Evolutionary conservation across 1,140 invertebrate species (phyloP).

Genomic region (Drosophila triauraria): DNA sequence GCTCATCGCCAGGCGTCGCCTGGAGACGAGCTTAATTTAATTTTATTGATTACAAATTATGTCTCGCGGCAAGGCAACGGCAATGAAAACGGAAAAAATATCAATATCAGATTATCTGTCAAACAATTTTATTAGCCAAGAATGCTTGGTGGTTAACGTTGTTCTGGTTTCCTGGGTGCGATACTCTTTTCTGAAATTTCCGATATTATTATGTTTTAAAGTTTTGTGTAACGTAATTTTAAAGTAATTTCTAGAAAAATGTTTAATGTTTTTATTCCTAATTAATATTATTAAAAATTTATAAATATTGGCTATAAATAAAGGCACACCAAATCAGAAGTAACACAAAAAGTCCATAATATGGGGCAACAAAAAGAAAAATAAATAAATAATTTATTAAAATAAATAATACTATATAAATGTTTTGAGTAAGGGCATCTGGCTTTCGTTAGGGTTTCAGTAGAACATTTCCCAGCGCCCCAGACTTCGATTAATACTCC

Average conservation of each 20-base stretch:
- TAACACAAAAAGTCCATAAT: no score
- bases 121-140: conserved; percentile 78
- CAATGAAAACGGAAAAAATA: conserved; percentile 30
- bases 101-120: conserved; percentile 64
- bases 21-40: conserved; percentile 58
- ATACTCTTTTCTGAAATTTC: conserved; percentile 3
- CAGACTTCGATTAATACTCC: conserved; percentile 29
- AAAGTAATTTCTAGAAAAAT: no score
- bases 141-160: neutral
- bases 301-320: no score
- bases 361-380: no score
- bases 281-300: no score
- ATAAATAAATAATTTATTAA: no score
- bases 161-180: neutral
- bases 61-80: conserved; percentile 43
- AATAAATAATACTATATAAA: no score
- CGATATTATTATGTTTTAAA: neutral
- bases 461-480: neutral
- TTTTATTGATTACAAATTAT: conserved; percentile 83
- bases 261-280: no score
- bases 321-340: no score
- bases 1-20: conserved; percentile 51
- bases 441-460: neutral
- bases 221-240: no score
- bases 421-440: neutral